Base-by-base conservation (phyloP, 1,140 invertebrate genomes). In the Trissolcus basalis region DNA sequence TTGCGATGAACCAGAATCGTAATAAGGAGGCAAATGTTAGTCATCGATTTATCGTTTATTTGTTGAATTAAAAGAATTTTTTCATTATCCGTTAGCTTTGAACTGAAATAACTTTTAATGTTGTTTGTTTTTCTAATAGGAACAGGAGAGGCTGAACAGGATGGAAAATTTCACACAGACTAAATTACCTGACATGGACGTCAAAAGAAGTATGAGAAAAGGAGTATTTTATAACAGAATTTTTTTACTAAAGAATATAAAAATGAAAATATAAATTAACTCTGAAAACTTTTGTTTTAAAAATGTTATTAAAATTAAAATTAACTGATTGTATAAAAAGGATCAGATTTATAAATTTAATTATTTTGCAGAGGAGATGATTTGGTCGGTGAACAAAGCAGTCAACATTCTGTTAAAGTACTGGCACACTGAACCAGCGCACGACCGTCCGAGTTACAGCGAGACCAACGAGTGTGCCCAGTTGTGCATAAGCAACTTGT, bases 401-500 rank as follows among this genome's bases (percentile, higher is more conserved):
- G 92, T 93, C 0, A 92, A 93, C 82, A 89, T 92, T 83, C 79
- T 94, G 48, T 89, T 93, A 55, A 81, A 87, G 81, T 86, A 84
- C 69, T 89, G 87, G 87, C 80, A 87, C 41, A 75, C 82, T 0
- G 84, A 87, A 19, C 80, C 82, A 0, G 68, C 61, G 4, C 79
- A 81, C 10, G 81, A 76, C 48, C 69, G 80, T 53, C 80, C 79
- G 13, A 78, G 72, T 67, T 86, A 85, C 44, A 82, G 77, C 27
- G 83, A 86, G 12, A 83, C 80, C 32, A 86, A 86, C 47, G 84
- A 90, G 8, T 92, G 92, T 83, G 92, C 90, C 44, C 92, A 94
- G 82, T 87, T 95, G 11, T 92, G 93, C 43, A 81, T 96, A 1
- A 92, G 92, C 45, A 91, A 91, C 48, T 86, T 95, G 6, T 96